phyloP scores from a whole-genome alignment of 2,797 vertebrate species.

The Vespertilio murinus region DNA sequence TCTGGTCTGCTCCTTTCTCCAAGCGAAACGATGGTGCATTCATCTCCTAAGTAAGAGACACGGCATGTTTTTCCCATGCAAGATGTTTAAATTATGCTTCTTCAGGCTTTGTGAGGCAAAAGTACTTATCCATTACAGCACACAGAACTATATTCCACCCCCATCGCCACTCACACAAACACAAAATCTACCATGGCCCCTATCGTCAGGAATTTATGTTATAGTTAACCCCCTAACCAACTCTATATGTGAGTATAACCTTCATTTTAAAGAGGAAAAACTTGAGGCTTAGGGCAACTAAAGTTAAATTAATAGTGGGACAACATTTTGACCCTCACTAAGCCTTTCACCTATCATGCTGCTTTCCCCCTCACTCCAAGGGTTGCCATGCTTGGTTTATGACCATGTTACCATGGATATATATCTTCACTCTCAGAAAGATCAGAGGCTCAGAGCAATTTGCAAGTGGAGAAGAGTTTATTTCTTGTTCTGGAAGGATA shows the following conservation, averaged over 20 bases:
- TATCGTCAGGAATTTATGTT: background rate
- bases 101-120: background rate
- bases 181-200: background rate
- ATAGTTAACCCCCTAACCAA: background rate
- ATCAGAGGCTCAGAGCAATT: background rate
- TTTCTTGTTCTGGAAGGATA: background rate
- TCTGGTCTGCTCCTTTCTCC: constrained; percentile 81
- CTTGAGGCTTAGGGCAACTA: background rate
- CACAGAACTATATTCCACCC: background rate
- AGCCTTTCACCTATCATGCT: background rate
- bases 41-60: constrained; percentile 84
- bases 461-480: background rate
- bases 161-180: background rate
- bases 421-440: background rate
- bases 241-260: background rate
- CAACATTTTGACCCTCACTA: too few species aligned
- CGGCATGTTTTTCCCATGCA: background rate
- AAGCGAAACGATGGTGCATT: constrained; percentile 87
- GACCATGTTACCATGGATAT: background rate
- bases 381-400: background rate
- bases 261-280: constrained; percentile 8
- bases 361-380: background rate
- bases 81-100: background rate
- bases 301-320: background rate
- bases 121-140: background rate